Evolutionary conservation across 2,797 vertebrate species (phyloP).

Genomic region (Melanitta fusca): DNA sequence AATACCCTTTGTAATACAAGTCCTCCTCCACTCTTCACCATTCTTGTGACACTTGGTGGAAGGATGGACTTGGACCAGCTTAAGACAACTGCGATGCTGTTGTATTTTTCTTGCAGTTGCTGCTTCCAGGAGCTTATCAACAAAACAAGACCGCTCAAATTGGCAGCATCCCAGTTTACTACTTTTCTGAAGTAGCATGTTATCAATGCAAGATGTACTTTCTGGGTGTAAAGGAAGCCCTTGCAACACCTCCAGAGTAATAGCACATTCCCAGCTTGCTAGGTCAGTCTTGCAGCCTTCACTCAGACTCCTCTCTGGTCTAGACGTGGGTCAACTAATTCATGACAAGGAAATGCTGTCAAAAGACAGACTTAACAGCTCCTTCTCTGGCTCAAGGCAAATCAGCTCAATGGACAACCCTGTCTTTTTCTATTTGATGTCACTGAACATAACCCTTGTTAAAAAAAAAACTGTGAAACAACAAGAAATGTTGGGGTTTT

Average conservation of each 20-base stretch:
- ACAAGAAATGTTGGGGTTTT: not conserved
- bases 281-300: not conserved
- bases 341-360: not conserved
- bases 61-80: not conserved
- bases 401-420: not conserved
- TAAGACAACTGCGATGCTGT: not conserved
- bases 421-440: not conserved
- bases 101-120: not conserved
- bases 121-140: slow-evolving; percentile 39
- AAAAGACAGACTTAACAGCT: not conserved
- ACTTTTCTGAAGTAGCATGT: not conserved
- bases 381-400: not conserved
- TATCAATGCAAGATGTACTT: slow-evolving; percentile 47
- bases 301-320: not conserved
- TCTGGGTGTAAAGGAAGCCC: slow-evolving; percentile 30
- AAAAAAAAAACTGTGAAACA: not conserved
- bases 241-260: not conserved
- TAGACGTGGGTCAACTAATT: not conserved
- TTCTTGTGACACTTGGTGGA: not conserved
- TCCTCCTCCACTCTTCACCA: not conserved
- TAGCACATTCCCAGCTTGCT: not conserved
- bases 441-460: not conserved
- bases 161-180: slow-evolving; percentile 40
- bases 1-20: not conserved
- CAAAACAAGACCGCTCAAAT: slow-evolving; percentile 5